Base-by-base conservation (phyloP, 1,140 invertebrate genomes). In the Acromyrmex charruanus region DNA sequence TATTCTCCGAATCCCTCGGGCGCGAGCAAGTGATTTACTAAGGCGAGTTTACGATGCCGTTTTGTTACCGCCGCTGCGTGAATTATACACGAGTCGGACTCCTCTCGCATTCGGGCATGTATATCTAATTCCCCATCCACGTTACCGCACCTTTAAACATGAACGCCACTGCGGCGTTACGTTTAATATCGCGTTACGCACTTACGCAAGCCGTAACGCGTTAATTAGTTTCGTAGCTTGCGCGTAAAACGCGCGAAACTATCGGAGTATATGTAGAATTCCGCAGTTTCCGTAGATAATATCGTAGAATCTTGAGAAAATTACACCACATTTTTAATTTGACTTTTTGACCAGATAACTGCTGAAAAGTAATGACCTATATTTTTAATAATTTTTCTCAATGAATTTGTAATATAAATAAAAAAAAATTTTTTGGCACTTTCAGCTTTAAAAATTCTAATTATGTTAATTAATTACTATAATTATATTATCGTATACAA, bases 21-120 rank as follows among this genome's bases (percentile, higher is more conserved):
- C 9, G 53, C 53, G 79, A 71, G 66, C 71, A 85, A 77, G 75
- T 85, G 82, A 85, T 85, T 85, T 85, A 85, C 61, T 75, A 39
- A 66, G 44, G 59, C 31, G 75, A 85, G 59, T 79, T 85, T 65
- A 58, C 51, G 74, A 10, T 53, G 21, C 35, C 82, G 49, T 79
- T 85, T 85, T 85, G 75, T 85, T 85, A 63, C 63, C 61, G 49
- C 74, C 49, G 16, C 28, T 28, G 69, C 39, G 14, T 84, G 55
- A 84, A 84, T 84, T 84, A 74, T 84, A 63, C 49, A 75, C 80
- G 25, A 68, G 77, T 68, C 31, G 6, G 63, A 74, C 55, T 74
- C 39, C 39, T 69, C 63, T 68, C 49, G 63, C 49, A 80, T 80
- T 80, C 65, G 28, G 51, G 55, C 80, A 75, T 31, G 69, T 39